Percentiles rank a stretch among this genome's conserved stretches.
Conservation (phyloP, 2,888 invertebrate genomes). For the Heteropelma amictum region DNA sequence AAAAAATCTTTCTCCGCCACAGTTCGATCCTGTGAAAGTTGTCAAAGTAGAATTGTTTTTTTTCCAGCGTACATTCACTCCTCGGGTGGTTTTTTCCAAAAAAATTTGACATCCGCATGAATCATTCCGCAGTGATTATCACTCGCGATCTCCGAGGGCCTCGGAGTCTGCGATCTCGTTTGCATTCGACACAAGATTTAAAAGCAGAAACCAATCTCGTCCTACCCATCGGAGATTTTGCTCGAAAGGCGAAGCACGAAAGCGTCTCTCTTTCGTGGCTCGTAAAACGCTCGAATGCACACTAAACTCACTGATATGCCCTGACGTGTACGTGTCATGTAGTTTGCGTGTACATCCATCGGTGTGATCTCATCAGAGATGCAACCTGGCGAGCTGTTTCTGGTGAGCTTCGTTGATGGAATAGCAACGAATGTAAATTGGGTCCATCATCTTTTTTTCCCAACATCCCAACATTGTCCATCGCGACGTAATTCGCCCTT, state of each 20-base stretch:
- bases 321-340: neutral
- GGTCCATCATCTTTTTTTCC: neutral
- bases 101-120: neutral
- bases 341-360: conserved; percentile 3
- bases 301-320: conserved; percentile 1
- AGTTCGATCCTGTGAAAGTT: too few relatives aligned
- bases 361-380: conserved; percentile 5
- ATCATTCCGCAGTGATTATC: conserved; percentile 28
- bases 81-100: neutral
- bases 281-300: conserved; percentile 14
- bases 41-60: neutral
- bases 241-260: neutral
- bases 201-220: conserved; percentile 41
- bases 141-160: neutral
- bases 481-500: neutral
- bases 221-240: conserved; percentile 24
- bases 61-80: neutral
- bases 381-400: neutral
- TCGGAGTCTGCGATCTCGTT: conserved; percentile 37
- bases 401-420: neutral
- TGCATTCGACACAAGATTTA: conserved; percentile 45
- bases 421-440: neutral
- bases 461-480: neutral
- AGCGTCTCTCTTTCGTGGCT: conserved; percentile 39
- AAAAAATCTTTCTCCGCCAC: too few relatives aligned